Conservation (phyloP, 2,797 vertebrate species). For the Orestias chungarensis region DNA sequence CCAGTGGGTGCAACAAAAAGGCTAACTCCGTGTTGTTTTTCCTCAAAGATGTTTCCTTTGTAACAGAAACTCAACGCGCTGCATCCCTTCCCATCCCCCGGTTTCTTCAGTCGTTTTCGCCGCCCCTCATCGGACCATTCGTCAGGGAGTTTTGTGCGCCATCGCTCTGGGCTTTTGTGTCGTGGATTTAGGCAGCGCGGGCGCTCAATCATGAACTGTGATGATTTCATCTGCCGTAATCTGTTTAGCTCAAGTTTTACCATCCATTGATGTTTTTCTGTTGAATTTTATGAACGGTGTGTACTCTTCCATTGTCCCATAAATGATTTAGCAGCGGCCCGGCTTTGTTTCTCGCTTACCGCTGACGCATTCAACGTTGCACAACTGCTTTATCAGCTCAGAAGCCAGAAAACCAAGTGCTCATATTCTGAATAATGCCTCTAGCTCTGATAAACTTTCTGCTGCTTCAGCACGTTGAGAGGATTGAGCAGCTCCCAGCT, state of each 20-base stretch:
- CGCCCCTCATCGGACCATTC: constrained; percentile 37
- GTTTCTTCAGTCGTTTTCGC: constrained; percentile 10
- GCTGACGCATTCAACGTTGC: constrained; percentile 40
- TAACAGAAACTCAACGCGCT: constrained; percentile 7
- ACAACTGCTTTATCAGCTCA: constrained; percentile 69
- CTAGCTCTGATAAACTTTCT: constrained; percentile 78
- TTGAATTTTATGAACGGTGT: constrained; percentile 66
- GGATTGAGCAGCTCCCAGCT: constrained; percentile 65
- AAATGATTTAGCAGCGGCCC: constrained; percentile 69
- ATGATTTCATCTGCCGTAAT: constrained; percentile 70
- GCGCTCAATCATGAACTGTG: constrained; percentile 60
- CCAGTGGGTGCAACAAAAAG: constrained; percentile 16
- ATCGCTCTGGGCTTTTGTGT: constrained; percentile 38
- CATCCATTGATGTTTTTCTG: constrained; percentile 53
- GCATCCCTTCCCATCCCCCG: not conserved
- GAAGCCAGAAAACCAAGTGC: constrained; percentile 58
- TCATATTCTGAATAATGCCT: constrained; percentile 74
- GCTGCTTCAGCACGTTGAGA: constrained; percentile 78
- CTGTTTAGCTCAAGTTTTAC: constrained; percentile 67
- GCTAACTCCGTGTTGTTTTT: constrained; percentile 13
- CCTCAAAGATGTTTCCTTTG: constrained; percentile 24
- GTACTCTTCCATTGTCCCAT: constrained; percentile 56
- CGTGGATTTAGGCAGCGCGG: constrained; percentile 36
- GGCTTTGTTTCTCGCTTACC: constrained; percentile 39
- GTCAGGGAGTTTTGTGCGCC: constrained; percentile 41